Evolutionary conservation across 2,888 invertebrate genomes (phyloP), one percentile per base, ranked within the genome.

Genomic region (Eristalis arbustorum): DNA sequence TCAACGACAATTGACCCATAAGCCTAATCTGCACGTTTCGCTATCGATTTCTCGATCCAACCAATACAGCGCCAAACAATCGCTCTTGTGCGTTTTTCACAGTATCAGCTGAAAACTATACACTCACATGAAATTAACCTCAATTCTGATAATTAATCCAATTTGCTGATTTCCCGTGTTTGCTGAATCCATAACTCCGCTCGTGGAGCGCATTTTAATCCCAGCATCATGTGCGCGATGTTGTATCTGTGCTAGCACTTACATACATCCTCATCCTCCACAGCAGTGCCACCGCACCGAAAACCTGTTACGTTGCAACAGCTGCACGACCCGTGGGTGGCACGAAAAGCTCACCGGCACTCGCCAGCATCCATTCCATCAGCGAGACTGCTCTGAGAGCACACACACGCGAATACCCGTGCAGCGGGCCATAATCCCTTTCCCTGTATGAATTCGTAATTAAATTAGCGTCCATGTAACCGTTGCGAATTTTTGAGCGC

Each of bases 61-160:
- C 31, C 18, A 49, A 18, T 49, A 49, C 49, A 49, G 34, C n/a
- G 0, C 10, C 31, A 13, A 25, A 23, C 23, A 66, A 31, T n/a
- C 6, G 25, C 23, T 13, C n/a, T 25, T 8, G 22, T 13, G 25
- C 34, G n/a, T 28, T 18, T 25, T 66, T 34, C 59, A 4, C 14
- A 72, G 71, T 37, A 68, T 67, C 73, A 74, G 57, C 62, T 80
- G 68, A 62, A 56, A 74, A 57, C 69, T 81, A 69, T 59, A 68
- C 69, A 64, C 69, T 81, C 75, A 34, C 81, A 69, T 59, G 23
- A 71, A 81, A 75, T 81, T 81, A 81, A 81, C 81, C 69, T 68
- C 81, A 81, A 75, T 81, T 75, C 69, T 64, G 75, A 81, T 75
- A 81, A 75, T 81, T 81, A 81, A 81, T 75, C 75, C 81, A 81